Evolutionary conservation across 1,140 invertebrate species (phyloP).

Genomic region (Aporrectodea caliginosa): DNA sequence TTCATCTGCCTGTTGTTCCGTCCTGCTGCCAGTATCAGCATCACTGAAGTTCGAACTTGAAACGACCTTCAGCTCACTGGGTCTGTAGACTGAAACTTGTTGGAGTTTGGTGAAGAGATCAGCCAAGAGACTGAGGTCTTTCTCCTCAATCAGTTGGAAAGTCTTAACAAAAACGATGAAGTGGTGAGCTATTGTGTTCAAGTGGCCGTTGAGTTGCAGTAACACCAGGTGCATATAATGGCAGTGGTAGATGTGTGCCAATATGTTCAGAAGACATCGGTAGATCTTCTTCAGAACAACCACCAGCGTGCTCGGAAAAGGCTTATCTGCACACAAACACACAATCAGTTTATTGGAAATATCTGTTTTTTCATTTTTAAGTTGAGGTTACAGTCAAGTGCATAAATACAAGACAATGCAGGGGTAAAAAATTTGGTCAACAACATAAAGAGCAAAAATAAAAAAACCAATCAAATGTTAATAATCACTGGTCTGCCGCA

Average conservation of each 20-base stretch:
- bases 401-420: too few relatives aligned
- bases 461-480: too few relatives aligned
- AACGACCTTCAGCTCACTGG: background rate
- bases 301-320: background rate
- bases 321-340: background rate
- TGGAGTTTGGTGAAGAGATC: background rate
- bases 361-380: too few relatives aligned
- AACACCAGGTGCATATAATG: background rate
- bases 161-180: background rate
- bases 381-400: background rate
- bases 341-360: too few relatives aligned
- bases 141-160: background rate
- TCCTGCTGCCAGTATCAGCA: background rate
- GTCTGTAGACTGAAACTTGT: background rate
- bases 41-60: background rate
- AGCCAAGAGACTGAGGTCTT: background rate
- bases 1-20: background rate
- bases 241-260: background rate
- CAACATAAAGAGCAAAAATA: too few relatives aligned
- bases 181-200: background rate
- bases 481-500: too few relatives aligned
- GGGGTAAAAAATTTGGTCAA: too few relatives aligned
- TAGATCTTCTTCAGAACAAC: background rate
- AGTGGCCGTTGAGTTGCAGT: background rate
- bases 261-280: background rate